These are phyloP conservation scores for Scopus umbretta DNA, from an alignment of 2,113 vertebrate species.

Conservation along the genomic window DNA sequence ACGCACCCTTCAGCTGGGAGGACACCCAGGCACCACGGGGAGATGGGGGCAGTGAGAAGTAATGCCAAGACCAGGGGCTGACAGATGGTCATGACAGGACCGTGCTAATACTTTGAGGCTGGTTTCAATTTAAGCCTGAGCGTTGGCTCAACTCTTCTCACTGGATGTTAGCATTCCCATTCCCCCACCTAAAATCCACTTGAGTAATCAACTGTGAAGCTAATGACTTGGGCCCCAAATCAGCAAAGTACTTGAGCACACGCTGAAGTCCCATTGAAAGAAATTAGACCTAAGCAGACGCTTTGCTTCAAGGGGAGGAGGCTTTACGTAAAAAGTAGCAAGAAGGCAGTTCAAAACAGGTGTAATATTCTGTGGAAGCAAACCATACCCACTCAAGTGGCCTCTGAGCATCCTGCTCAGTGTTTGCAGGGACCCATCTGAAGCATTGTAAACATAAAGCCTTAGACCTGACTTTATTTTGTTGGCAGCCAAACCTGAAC, in stretches of 20 bases:
- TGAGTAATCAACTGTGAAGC: constrained; percentile 44
- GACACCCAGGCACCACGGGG: fast-evolving
- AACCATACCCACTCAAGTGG: fast-evolving
- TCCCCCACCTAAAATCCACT: constrained; percentile 11
- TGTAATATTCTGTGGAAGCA: background rate
- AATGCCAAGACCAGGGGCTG: fast-evolving
- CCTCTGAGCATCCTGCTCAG: background rate
- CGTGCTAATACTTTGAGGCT: background rate
- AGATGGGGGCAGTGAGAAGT: background rate
- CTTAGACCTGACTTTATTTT: background rate
- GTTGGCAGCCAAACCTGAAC: background rate
- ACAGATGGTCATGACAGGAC: fast-evolving
- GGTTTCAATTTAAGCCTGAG: background rate
- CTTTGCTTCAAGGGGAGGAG: background rate
- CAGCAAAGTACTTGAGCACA: constrained; percentile 23
- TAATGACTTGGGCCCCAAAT: constrained; percentile 14
- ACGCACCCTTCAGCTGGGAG: background rate
- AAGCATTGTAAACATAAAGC: background rate
- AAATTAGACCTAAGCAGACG: background rate
- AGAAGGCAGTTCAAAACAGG: background rate
- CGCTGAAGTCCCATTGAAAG: constrained; percentile 25
- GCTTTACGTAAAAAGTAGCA: background rate
- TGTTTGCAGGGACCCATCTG: background rate
- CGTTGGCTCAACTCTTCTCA: background rate
- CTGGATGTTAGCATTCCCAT: background rate